Percentiles rank a stretch among this genome's conserved stretches.
phyloP scores from a whole-genome alignment of 2,797 vertebrate species.

The Steatocranus sp. region DNA sequence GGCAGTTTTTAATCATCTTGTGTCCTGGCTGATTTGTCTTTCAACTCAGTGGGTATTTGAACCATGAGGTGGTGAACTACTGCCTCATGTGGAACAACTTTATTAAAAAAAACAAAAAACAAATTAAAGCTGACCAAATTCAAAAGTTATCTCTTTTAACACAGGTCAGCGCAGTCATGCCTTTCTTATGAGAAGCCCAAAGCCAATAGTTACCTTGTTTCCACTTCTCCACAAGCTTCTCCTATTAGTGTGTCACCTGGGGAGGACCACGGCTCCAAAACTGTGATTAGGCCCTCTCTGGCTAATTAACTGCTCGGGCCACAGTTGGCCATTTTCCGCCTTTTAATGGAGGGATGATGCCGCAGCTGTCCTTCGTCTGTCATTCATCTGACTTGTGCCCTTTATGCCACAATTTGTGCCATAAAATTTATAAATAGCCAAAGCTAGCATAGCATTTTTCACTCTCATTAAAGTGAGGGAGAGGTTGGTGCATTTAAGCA shows the following conservation, averaged over 20 bases:
- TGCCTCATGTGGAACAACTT: neutral
- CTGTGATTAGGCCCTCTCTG: constrained; percentile 69
- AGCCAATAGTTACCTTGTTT: constrained; percentile 41
- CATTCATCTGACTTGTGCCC: constrained; percentile 68
- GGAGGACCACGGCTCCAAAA: constrained; percentile 56
- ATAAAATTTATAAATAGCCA: constrained; percentile 67
- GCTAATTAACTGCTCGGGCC: constrained; percentile 72
- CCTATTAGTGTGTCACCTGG: constrained; percentile 62
- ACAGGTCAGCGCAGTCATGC: neutral
- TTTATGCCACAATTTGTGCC: constrained; percentile 68
- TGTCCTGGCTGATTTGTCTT: neutral
- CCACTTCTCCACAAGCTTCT: constrained; percentile 42
- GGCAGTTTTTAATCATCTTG: neutral
- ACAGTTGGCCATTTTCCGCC: constrained; percentile 72
- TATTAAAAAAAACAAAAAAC: neutral
- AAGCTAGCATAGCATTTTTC: constrained; percentile 62
- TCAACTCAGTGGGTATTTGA: neutral
- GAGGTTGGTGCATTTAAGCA: constrained; percentile 35
- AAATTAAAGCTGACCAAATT: neutral
- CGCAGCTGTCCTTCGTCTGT: constrained; percentile 74
- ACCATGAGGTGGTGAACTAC: neutral
- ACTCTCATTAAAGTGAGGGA: constrained; percentile 63
- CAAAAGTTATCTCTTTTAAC: neutral
- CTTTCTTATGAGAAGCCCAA: constrained; percentile 14
- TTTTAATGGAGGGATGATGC: constrained; percentile 66